Conservation (phyloP, 1,140 invertebrate species). For the Nilaparvata lugens region DNA sequence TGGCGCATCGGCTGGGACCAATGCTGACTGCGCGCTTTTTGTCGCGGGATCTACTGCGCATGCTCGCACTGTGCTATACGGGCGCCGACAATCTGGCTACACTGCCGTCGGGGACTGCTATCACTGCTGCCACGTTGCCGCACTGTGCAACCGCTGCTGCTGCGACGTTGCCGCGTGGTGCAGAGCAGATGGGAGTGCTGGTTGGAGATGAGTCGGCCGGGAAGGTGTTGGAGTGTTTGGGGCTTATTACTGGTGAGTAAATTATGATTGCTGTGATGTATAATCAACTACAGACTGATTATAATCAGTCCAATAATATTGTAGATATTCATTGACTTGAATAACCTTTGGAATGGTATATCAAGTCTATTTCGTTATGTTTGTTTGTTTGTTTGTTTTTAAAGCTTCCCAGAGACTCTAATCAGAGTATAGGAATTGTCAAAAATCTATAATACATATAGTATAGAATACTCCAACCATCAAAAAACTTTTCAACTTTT, state of each 20-base stretch:
- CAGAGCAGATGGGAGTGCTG: slow-evolving; percentile 29
- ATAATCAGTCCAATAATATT: too few species aligned
- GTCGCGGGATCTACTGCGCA: slow-evolving; percentile 83
- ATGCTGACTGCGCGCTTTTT: slow-evolving; percentile 85
- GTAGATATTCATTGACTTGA: too few species aligned
- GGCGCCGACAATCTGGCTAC: slow-evolving; percentile 62
- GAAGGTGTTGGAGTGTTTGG: slow-evolving; percentile 80
- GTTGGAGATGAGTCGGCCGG: slow-evolving; percentile 72
- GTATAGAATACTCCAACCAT: too few species aligned
- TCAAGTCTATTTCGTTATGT: too few species aligned
- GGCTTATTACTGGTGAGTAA: slow-evolving; percentile 61
- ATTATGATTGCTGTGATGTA: neutral
- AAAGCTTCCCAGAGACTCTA: too few species aligned
- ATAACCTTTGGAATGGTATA: too few species aligned
- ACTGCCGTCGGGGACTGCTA: too few species aligned
- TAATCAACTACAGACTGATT: too few species aligned
- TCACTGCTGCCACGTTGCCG: neutral
- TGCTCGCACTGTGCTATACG: slow-evolving; percentile 88
- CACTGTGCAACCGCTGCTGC: neutral
- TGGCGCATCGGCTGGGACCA: slow-evolving; percentile 88
- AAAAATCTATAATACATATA: too few species aligned
- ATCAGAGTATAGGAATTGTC: too few species aligned
- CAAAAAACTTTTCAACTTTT: too few species aligned
- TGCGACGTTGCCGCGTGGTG: neutral
- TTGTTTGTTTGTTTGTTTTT: too few species aligned